Base-by-base conservation (phyloP, 2,888 invertebrate genomes). In the Neoascia interrupta region DNA sequence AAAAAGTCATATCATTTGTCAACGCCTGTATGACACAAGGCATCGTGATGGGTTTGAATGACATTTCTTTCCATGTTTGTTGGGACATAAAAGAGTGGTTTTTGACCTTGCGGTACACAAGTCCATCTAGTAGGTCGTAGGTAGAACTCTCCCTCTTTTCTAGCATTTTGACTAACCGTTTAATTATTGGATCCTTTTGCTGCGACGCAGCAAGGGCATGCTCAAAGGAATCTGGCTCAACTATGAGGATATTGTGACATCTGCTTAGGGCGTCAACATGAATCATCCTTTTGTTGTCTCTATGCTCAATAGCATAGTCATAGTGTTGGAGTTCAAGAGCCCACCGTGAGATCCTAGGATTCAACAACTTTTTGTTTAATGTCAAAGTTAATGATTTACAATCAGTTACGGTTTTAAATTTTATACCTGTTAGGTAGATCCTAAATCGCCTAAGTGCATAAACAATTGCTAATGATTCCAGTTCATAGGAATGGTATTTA, bases 21-120 rank as follows among this genome's bases (percentile, higher is more conserved):
- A 8, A 83, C 49, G 1, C 85, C 85, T 15, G 84, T 53, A 68
- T 86, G 86, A 28, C 84, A 84, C 13, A 84, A 76, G n/a, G n/a
- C n/a, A n/a, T n/a, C n/a, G n/a, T 85, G 85, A 51, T 73, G 81
- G 2, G 68, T 81, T n/a, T 60, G 15, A 18, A 75, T 63, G 8
- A 82, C 16, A 31, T 80, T 72, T 0, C 26, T 37, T 36, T 81
- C 74, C 80, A 80, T 81, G 16, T 76, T 63, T 5, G 11, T 18
- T 6, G 81, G 75, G 4, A 81, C 61, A 31, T 66, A 81, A 18
- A 81, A 63, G 8, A 31, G 39, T 8, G 69, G 18, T 18, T 28
- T 11, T 16, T 45, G 16, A 37, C 51, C n/a, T 39, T 63, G n/a
- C 31, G 31, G 47, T 58, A 81, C 1, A 74, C 64, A 21, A 79